Conservation (phyloP, 2,888 invertebrate species). For the Leptopilina drosophilae region DNA sequence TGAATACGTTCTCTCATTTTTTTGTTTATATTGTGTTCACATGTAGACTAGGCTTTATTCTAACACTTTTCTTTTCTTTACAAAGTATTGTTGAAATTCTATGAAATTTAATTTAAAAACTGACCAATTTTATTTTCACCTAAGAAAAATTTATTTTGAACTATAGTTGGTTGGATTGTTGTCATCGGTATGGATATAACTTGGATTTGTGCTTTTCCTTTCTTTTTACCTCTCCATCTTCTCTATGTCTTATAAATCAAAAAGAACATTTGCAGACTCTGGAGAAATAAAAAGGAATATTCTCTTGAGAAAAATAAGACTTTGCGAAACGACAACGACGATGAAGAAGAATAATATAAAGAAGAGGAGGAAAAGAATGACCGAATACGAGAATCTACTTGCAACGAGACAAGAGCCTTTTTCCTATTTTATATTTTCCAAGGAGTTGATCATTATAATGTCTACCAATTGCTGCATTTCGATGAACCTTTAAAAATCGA, state of each 20-base stretch:
- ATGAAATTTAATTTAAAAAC: too few species aligned
- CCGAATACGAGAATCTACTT: slow-evolving; percentile 54
- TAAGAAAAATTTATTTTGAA: too few species aligned
- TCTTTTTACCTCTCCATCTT: background rate
- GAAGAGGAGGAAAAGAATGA: slow-evolving; percentile 49
- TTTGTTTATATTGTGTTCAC: too few species aligned
- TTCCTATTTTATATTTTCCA: slow-evolving; percentile 63
- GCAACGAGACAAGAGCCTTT: slow-evolving; percentile 60
- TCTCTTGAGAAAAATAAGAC: slow-evolving; percentile 49
- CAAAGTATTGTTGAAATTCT: too few species aligned
- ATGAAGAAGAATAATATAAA: slow-evolving; percentile 15
- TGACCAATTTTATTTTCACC: too few species aligned
- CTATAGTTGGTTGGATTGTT: too few species aligned
- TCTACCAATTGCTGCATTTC: slow-evolving; percentile 28
- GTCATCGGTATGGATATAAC: too few species aligned
- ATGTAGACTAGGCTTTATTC: too few species aligned
- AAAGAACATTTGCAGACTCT: slow-evolving; percentile 47
- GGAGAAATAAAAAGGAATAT: slow-evolving; percentile 60
- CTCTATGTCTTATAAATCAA: slow-evolving; percentile 10
- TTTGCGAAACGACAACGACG: too few species aligned
- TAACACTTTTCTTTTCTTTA: too few species aligned
- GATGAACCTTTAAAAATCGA: slow-evolving; percentile 17
- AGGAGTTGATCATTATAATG: slow-evolving; percentile 65
- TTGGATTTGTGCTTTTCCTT: too few species aligned
- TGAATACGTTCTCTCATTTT: too few species aligned